These are phyloP conservation scores for Mustela nigripes DNA, from an alignment of 2,113 vertebrate genomes.

Conservation along the genomic window DNA sequence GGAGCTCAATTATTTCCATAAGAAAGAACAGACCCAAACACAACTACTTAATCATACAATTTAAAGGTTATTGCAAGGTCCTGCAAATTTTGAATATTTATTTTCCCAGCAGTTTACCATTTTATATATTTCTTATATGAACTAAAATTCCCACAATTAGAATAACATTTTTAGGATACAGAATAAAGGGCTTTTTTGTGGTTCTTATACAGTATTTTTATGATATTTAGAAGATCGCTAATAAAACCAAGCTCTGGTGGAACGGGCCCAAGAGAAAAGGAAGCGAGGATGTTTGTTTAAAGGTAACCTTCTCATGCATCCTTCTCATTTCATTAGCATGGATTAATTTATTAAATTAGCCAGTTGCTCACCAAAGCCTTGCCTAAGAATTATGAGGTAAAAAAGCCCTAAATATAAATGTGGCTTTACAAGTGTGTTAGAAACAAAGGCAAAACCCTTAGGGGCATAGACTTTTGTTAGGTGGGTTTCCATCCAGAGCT, in stretches of 20 bases:
- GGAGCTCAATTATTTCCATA: constrained; percentile 14
- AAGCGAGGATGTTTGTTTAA: not conserved
- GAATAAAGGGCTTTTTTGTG: not conserved
- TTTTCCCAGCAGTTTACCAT: not conserved
- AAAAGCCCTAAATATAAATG: not conserved
- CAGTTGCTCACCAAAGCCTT: constrained; percentile 9
- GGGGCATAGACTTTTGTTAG: not conserved
- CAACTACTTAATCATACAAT: not conserved
- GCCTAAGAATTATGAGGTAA: not conserved
- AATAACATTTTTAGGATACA: not conserved
- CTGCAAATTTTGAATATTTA: not conserved
- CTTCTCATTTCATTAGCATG: not conserved
- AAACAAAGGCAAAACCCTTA: not conserved
- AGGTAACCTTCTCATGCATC: not conserved
- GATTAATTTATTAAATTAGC: constrained; percentile 24
- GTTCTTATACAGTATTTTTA: not conserved
- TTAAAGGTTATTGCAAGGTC: not conserved
- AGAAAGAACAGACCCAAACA: not conserved
- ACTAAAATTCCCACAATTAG: not conserved
- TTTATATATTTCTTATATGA: not conserved
- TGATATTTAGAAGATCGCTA: not conserved
- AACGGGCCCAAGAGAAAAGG: not conserved
- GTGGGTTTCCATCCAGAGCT: not conserved
- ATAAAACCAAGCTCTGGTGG: not conserved
- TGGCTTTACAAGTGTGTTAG: not conserved